Conservation (phyloP, 2,113 vertebrate species). For the Sphyrna mokarran region DNA sequence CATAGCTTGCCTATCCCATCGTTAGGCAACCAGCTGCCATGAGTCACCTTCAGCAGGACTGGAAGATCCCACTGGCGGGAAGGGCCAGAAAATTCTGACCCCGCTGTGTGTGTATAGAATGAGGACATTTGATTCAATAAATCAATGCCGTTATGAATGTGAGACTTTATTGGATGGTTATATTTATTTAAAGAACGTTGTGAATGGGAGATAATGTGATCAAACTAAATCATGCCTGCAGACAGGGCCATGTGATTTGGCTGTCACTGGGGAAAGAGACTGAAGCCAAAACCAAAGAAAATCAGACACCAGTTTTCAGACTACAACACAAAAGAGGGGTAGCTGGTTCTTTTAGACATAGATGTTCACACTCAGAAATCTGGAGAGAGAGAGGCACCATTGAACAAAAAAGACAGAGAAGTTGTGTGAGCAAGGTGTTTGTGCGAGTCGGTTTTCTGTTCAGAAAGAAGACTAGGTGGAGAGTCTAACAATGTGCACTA, state of each 20-base stretch:
- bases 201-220: background rate
- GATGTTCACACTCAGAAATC: background rate
- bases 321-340: background rate
- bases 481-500: background rate
- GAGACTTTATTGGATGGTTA: background rate
- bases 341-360: background rate
- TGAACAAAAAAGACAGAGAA: no score
- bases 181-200: background rate
- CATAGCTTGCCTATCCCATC: no score
- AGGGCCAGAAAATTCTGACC: no score
- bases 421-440: no score
- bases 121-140: background rate
- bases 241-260: background rate
- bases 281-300: background rate
- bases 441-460: no score
- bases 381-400: no score
- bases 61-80: no score
- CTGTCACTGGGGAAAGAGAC: background rate
- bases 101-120: no score
- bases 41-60: no score
- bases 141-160: background rate
- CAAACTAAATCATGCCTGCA: background rate
- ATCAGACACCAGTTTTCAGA: background rate
- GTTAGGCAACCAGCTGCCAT: no score
- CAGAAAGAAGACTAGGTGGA: background rate